Percentiles rank a stretch among this genome's conserved stretches.
These are phyloP conservation scores for Anaspis maculata DNA, from an alignment of 2,888 invertebrate species.

Conservation along the genomic window DNA sequence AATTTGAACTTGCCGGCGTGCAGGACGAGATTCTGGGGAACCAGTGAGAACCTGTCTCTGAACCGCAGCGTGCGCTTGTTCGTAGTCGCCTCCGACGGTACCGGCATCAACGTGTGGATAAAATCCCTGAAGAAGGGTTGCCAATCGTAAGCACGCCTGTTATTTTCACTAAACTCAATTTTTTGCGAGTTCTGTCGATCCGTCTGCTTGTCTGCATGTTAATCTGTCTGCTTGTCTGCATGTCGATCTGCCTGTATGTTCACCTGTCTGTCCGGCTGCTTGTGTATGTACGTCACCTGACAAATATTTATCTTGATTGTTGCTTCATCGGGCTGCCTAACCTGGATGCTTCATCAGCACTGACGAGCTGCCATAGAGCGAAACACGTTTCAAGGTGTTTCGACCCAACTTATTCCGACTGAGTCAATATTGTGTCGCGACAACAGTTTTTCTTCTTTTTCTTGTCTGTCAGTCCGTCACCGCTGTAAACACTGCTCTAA, in stretches of 20 bases:
- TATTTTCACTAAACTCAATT: conserved; percentile 1
- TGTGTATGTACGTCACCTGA: no score
- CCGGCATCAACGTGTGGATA: conserved; percentile 47
- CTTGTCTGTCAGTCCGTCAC: no score
- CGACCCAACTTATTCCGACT: no score
- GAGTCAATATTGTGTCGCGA: no score
- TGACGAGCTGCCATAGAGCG: no score
- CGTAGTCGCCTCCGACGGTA: conserved; percentile 46
- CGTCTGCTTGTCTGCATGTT: neutral
- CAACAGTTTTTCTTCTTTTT: no score
- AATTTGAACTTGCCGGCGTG: conserved; percentile 44
- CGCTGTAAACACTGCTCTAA: no score
- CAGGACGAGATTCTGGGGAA: conserved; percentile 25
- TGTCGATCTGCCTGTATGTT: neutral
- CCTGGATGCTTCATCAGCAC: no score
- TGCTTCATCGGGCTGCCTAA: no score
- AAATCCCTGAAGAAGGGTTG: conserved; percentile 46
- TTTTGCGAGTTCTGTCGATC: neutral
- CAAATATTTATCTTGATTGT: no score
- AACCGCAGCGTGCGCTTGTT: conserved; percentile 30
- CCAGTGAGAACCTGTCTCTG: conserved; percentile 22
- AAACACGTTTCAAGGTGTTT: no score
- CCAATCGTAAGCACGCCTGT: conserved; percentile 48
- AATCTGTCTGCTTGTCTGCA: neutral
- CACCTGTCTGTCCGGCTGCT: no score